Evolutionary conservation across 2,113 vertebrate genomes (phyloP), one percentile per base, ranked within the genome.

Genomic region (Clarias batrachus): DNA sequence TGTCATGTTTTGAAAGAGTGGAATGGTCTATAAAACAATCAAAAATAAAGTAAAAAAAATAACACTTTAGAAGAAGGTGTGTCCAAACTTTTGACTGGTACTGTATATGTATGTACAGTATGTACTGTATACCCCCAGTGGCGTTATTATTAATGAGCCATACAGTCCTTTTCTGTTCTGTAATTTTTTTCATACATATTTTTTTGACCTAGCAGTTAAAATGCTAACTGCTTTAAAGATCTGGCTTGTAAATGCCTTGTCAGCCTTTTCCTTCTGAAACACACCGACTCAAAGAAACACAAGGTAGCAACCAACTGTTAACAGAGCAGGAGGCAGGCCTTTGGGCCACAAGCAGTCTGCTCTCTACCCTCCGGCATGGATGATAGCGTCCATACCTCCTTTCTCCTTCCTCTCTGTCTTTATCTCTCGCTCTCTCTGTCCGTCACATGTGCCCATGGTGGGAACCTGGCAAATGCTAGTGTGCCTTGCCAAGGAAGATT

Each of bases 401-500:
- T 94, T 93, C 92, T 92, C 90, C 93, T 95, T 94, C 92, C 92
- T 92, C 93, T 91, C 90, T 91, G 87, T 91, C 94, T 94, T 93
- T 94, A 91, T 92, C 90, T 93, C 93, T 94, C 93, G 59, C 83
- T 90, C 94, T 96, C 94, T 93, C 93, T 93, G 95, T 92, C 95
- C 93, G 93, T 94, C 94, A 89, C 87, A 94, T 95, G 93, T 94
- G 95, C 96, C 96, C 93, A 95, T 94, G 92, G 96, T 94, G 96
- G 95, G n/a, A 94, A 92, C 94, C 95, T 97, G 96, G 97, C 96
- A 93, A 89, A 95, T 90, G 90, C 92, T 88, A 93, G 95, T 86
- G 93, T 90, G 90, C 93, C 96, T 95, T 94, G 90, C 96, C 94
- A 95, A 95, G 91, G 90, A 96, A 96, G 97, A 97, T 97, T 96